Evolutionary conservation across 2,888 invertebrate species (phyloP), one percentile per base, ranked within the genome.

Genomic region (Belgica antarctica): DNA sequence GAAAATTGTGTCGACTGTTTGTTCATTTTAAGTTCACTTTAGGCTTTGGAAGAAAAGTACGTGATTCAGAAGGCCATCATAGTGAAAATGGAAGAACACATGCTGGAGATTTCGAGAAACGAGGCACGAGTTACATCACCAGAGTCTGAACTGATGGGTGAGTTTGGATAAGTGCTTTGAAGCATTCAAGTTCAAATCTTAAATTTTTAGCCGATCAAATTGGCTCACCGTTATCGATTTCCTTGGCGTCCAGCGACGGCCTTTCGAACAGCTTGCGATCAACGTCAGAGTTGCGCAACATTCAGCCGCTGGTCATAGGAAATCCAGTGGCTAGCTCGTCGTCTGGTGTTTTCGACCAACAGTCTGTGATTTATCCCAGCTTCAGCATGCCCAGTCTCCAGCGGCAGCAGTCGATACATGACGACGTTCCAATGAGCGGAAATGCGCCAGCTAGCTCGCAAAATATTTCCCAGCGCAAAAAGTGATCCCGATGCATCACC

Each of bases 31-130:
- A 66, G n/a, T n/a, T n/a, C n/a, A n/a, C 74, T 74, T 36, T 71
- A 85, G 84, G 81, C 84, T 61, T 77, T 85, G n/a, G 84, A 84
- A 74, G 82, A 81, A 71, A 86, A 86, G 75, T 86, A 85, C 73
- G 81, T 82, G 72, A 79, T 81, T 4, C 83, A 84, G 72, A 80
- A 84, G 74, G 77, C 80, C 22, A 81, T 84, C 65, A 84, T 84
- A 74, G 77, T 83, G 71, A 80, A 82, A 73, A 78, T 85, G 76
- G 86, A 86, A 74, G 82, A 83, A 72, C 81, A 82, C 72, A 80
- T 85, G 62, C 75, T 86, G 74, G 82, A 84, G 72, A 74, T 85
- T 70, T 79, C 81, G 71, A 83, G 82, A 75, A 83, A 83, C 73
- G 76, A 76, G 61, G 72, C 74, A 2, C 74, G 75, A 28, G 75